Conservation (phyloP, 2,797 vertebrate genomes). For the Chromobotia macracanthus region DNA sequence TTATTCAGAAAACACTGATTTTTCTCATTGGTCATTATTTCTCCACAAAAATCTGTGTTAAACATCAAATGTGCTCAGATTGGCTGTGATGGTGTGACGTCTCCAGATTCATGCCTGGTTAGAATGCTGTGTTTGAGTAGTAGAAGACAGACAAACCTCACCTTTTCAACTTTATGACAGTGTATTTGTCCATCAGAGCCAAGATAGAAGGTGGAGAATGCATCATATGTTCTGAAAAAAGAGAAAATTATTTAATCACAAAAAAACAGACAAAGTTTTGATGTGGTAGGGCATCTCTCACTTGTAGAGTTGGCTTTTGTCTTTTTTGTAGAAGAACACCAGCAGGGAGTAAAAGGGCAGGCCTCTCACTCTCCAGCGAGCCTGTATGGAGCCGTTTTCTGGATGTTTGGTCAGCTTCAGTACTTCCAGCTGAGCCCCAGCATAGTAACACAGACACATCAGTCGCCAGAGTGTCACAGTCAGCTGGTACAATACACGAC, state of each 20-base stretch:
- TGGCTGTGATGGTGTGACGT: too few relatives aligned
- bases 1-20: too few relatives aligned
- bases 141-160: constrained; percentile 61
- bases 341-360: constrained; percentile 81
- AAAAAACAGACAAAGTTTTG: not conserved
- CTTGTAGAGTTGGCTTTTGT: constrained; percentile 86
- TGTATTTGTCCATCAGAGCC: constrained; percentile 85
- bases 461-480: constrained; percentile 78
- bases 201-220: constrained; percentile 91
- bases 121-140: too few relatives aligned
- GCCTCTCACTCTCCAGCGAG: constrained; percentile 87
- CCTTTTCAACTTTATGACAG: constrained; percentile 89
- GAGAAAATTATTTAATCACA: not conserved
- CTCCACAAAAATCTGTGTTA: too few relatives aligned
- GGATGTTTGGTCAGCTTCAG: constrained; percentile 88
- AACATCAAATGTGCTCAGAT: too few relatives aligned
- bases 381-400: constrained; percentile 86
- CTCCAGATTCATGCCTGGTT: not conserved
- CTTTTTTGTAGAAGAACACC: constrained; percentile 83
- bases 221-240: constrained; percentile 82
- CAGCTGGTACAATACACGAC: constrained; percentile 78
- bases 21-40: too few relatives aligned
- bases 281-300: constrained; percentile 54
- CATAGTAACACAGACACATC: constrained; percentile 83
- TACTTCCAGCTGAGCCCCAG: constrained; percentile 81